Conservation (phyloP, 2,113 vertebrate genomes). For the Stegostoma tigrinum region DNA sequence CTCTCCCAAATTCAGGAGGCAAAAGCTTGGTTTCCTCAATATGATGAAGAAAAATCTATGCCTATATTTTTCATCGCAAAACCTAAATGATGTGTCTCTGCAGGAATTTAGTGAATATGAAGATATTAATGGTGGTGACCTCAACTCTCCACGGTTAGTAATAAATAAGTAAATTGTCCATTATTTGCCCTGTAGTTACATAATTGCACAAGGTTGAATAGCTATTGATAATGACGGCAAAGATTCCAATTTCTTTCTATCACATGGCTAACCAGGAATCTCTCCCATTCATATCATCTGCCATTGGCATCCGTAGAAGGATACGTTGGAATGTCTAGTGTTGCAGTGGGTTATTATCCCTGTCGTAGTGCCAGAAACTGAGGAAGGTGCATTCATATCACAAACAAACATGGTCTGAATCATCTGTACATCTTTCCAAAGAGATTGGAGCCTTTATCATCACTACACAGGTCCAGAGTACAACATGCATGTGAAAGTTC, state of each 20-base stretch:
- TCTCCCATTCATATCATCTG: too few relatives aligned
- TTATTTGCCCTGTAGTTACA: neutral
- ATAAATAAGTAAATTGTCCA: neutral
- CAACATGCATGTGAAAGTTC: neutral
- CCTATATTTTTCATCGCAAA: slow-evolving; percentile 39
- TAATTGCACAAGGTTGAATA: neutral
- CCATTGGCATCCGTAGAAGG: too few relatives aligned
- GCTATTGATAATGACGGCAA: too few relatives aligned
- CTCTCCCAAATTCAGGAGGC: slow-evolving; percentile 24
- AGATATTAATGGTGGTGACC: slow-evolving; percentile 39
- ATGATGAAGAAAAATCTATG: slow-evolving; percentile 42
- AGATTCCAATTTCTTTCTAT: too few relatives aligned
- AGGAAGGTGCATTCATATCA: neutral
- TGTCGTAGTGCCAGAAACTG: neutral
- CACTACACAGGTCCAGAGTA: neutral
- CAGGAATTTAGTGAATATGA: slow-evolving; percentile 43
- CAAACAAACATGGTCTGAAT: neutral
- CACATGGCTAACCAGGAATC: too few relatives aligned
- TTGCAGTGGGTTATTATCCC: neutral
- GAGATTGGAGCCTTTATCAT: neutral
- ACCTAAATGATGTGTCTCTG: slow-evolving; percentile 42
- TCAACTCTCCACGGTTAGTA: slow-evolving; percentile 43
- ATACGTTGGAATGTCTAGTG: too few relatives aligned
- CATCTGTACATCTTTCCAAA: neutral
- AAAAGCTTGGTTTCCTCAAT: slow-evolving; percentile 39